These are phyloP conservation scores for Hyperopisus bebe DNA, from an alignment of 2,113 vertebrate genomes.

Conservation along the genomic window DNA sequence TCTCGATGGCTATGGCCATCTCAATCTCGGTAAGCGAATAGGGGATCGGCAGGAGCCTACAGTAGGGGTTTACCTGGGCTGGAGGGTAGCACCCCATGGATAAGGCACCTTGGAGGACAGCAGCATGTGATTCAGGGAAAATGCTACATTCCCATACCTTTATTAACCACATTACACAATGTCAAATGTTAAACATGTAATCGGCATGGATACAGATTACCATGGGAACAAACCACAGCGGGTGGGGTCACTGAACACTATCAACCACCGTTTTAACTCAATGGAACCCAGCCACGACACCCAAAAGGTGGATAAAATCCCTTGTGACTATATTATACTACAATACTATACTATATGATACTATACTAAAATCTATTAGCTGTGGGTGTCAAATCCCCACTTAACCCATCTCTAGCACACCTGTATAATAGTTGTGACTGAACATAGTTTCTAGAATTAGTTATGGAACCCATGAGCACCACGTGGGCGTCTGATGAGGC, in stretches of 20 bases:
- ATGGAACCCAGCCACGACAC: neutral
- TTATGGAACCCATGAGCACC: neutral
- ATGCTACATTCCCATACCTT: neutral
- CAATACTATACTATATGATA: too few relatives aligned
- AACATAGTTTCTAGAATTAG: neutral
- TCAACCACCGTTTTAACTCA: neutral
- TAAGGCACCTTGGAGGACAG: neutral
- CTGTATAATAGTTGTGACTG: neutral
- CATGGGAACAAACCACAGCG: neutral
- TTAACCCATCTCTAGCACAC: neutral
- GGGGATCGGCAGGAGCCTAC: constrained; percentile 49
- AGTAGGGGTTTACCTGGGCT: constrained; percentile 10
- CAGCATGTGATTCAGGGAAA: neutral
- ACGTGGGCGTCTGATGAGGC: neutral
- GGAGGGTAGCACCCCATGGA: constrained; percentile 16
- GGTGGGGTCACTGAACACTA: neutral
- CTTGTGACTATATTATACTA: too few relatives aligned
- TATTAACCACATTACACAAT: neutral
- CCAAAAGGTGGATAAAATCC: neutral
- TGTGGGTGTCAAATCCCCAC: neutral
- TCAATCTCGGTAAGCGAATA: constrained; percentile 77
- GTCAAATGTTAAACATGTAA: neutral
- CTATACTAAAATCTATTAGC: neutral
- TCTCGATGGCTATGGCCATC: constrained; percentile 80
- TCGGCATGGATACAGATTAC: neutral